These are phyloP conservation scores for Triops cancriformis DNA, from an alignment of 1,140 invertebrate species.

Conservation along the genomic window DNA sequence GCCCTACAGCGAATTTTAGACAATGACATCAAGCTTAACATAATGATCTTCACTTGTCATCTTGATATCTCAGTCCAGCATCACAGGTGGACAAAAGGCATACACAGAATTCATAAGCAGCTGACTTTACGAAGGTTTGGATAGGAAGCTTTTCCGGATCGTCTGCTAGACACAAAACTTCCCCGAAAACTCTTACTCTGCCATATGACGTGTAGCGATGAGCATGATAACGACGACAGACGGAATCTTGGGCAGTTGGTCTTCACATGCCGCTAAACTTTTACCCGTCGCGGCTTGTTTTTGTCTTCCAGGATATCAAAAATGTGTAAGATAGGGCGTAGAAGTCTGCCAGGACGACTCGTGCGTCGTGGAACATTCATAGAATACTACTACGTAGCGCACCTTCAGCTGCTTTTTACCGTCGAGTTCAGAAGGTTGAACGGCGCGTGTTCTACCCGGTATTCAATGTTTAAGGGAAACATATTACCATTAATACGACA, in stretches of 20 bases:
- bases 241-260: neutral
- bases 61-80: slow-evolving; percentile 5
- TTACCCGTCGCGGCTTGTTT: neutral
- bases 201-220: neutral
- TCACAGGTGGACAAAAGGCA: neutral
- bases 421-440: too few species aligned
- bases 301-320: too few species aligned
- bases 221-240: neutral
- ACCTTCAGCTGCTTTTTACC: too few species aligned
- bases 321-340: too few species aligned
- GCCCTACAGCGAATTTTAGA: neutral
- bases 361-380: too few species aligned
- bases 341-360: too few species aligned
- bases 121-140: neutral
- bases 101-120: slow-evolving; percentile 3
- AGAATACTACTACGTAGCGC: too few species aligned
- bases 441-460: too few species aligned
- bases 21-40: slow-evolving; percentile 14
- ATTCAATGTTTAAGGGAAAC: neutral
- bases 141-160: too few species aligned
- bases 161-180: neutral
- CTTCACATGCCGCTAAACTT: neutral
- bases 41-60: neutral
- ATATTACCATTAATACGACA: neutral
- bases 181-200: neutral